These are phyloP conservation scores for Tenthredo scrophulariae DNA, from an alignment of 2,888 invertebrate genomes.

Conservation along the genomic window DNA sequence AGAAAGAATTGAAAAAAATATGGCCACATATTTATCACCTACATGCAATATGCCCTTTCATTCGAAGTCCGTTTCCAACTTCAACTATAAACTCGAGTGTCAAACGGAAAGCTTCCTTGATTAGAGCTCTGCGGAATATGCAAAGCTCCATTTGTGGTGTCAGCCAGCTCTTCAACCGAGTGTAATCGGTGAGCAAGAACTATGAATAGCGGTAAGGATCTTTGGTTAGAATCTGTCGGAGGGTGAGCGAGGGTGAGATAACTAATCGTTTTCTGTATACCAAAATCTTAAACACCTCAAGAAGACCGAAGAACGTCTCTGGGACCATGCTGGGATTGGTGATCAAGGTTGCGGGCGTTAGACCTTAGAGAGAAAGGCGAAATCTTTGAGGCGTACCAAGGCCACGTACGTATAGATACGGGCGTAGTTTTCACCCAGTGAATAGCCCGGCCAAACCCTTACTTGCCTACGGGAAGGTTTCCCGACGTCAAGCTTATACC, in stretches of 20 bases:
- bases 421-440: constrained; percentile 17
- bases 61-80: background rate
- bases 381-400: constrained; percentile 6
- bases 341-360: background rate
- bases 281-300: constrained; percentile 31
- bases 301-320: constrained; percentile 26
- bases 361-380: background rate
- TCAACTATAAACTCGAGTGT: background rate
- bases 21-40: background rate
- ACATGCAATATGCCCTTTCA: background rate
- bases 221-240: constrained; percentile 44
- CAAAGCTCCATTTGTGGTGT: background rate
- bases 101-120: background rate
- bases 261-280: constrained; percentile 34
- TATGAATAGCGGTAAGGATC: constrained; percentile 39
- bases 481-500: background rate
- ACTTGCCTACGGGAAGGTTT: background rate
- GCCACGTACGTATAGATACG: constrained; percentile 6
- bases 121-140: background rate
- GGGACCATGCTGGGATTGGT: background rate
- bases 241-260: constrained; percentile 26
- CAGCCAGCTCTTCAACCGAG: background rate
- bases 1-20: background rate
- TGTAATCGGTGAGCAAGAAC: constrained; percentile 46
- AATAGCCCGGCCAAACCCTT: background rate